Evolutionary conservation across 1,140 invertebrate species (phyloP).

Genomic region (Arion vulgaris): DNA sequence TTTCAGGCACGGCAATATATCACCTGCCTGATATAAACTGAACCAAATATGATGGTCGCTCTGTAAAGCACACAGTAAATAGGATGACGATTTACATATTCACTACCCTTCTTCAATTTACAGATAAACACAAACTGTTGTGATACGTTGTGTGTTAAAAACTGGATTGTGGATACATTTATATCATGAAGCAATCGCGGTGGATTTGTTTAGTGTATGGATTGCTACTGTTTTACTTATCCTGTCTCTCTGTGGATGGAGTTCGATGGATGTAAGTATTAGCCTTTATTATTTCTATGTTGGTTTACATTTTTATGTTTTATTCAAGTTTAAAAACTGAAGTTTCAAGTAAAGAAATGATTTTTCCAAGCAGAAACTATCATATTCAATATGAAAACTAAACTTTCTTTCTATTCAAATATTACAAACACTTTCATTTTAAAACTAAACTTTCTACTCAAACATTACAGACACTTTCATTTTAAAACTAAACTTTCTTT

Average conservation of each 20-base stretch:
- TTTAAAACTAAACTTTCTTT: too few relatives aligned
- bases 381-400: too few relatives aligned
- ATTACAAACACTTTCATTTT: too few relatives aligned
- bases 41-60: not conserved
- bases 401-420: too few relatives aligned
- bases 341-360: too few relatives aligned
- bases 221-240: slow-evolving; percentile 4
- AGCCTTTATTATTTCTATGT: not conserved
- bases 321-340: too few relatives aligned
- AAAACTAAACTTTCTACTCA: too few relatives aligned
- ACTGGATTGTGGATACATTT: not conserved
- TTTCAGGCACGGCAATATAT: not conserved
- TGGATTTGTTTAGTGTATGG: slow-evolving; percentile 25
- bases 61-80: not conserved
- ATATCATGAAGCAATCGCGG: slow-evolving; percentile 17
- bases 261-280: slow-evolving; percentile 34
- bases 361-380: too few relatives aligned
- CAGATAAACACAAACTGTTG: not conserved
- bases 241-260: slow-evolving; percentile 14
- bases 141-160: not conserved
- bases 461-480: too few relatives aligned
- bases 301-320: too few relatives aligned
- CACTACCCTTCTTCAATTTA: not conserved
- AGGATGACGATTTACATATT: not conserved
- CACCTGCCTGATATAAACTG: not conserved